Percentiles rank a stretch among this genome's conserved stretches.
Conservation (phyloP, 2,797 vertebrate genomes). For the Aplochiton taeniatus region DNA sequence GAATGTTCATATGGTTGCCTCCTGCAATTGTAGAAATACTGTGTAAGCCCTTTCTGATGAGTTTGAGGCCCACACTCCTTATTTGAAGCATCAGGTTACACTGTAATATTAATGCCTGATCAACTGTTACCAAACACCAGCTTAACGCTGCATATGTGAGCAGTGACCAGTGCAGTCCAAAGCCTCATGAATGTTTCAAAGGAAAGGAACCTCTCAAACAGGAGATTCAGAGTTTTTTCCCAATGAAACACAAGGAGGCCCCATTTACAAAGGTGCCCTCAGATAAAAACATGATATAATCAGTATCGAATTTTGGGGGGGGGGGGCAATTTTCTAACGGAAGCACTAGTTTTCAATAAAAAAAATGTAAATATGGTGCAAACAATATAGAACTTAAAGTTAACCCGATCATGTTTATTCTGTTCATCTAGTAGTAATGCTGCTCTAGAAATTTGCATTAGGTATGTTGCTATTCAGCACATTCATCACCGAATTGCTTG, state of each 20-base stretch:
- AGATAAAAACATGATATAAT: too few relatives aligned
- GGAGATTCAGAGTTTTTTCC: conserved; percentile 25
- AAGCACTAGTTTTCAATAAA: background rate
- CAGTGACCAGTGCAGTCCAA: conserved; percentile 49
- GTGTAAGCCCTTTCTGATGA: conserved; percentile 35
- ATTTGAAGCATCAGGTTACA: conserved; percentile 64
- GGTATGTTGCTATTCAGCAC: too few relatives aligned
- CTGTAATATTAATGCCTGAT: conserved; percentile 78
- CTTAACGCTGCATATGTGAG: conserved; percentile 60
- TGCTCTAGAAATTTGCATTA: too few relatives aligned
- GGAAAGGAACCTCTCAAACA: conserved; percentile 36
- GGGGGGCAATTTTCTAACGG: too few relatives aligned
- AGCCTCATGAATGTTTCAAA: conserved; percentile 62
- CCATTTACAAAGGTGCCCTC: background rate
- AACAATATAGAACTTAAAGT: too few relatives aligned
- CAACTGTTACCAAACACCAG: conserved; percentile 71
- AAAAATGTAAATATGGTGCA: background rate
- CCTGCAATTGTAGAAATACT: background rate
- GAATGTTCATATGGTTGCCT: background rate
- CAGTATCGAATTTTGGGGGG: too few relatives aligned
- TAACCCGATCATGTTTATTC: too few relatives aligned
- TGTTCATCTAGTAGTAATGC: too few relatives aligned
- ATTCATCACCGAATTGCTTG: too few relatives aligned
- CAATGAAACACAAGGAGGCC: conserved; percentile 17
- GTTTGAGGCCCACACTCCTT: conserved; percentile 46